Percentiles rank a stretch among this genome's conserved stretches.
These are phyloP conservation scores for Volucella bombylans DNA, from an alignment of 2,888 invertebrate genomes.

Conservation along the genomic window DNA sequence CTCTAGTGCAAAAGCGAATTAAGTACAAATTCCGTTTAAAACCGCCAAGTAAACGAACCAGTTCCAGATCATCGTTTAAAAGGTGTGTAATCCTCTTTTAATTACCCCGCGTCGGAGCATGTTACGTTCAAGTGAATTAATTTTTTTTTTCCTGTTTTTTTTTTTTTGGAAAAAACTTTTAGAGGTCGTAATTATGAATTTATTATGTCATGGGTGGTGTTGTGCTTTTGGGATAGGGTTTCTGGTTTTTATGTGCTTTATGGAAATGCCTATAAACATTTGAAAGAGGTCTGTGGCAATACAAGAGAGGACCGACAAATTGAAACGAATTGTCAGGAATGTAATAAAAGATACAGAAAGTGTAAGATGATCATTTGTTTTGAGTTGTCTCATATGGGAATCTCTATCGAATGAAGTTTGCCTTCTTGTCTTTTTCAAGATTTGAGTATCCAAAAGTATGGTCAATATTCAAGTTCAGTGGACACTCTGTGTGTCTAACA, in stretches of 20 bases:
- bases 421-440: too few relatives aligned
- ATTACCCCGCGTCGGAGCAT: constrained; percentile 69
- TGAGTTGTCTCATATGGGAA: too few relatives aligned
- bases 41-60: constrained; percentile 54
- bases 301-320: not conserved
- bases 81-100: constrained; percentile 72
- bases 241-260: constrained; percentile 27
- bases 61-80: constrained; percentile 64
- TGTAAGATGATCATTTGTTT: too few relatives aligned
- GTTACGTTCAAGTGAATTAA: constrained; percentile 58
- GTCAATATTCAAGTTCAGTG: too few relatives aligned
- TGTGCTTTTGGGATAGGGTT: constrained; percentile 25
- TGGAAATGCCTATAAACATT: constrained; percentile 25
- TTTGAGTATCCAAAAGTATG: too few relatives aligned
- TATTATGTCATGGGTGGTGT: constrained; percentile 61
- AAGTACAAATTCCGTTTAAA: constrained; percentile 65
- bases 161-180: not conserved
- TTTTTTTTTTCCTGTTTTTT: constrained; percentile 8
- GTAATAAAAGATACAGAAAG: too few relatives aligned
- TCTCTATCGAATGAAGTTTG: too few relatives aligned
- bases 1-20: constrained; percentile 21
- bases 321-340: too few relatives aligned
- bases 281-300: not conserved
- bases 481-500: too few relatives aligned
- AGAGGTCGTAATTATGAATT: constrained; percentile 35